phyloP scores from a whole-genome alignment of 2,113 vertebrate species.

The Halichoeres trimaculatus region DNA sequence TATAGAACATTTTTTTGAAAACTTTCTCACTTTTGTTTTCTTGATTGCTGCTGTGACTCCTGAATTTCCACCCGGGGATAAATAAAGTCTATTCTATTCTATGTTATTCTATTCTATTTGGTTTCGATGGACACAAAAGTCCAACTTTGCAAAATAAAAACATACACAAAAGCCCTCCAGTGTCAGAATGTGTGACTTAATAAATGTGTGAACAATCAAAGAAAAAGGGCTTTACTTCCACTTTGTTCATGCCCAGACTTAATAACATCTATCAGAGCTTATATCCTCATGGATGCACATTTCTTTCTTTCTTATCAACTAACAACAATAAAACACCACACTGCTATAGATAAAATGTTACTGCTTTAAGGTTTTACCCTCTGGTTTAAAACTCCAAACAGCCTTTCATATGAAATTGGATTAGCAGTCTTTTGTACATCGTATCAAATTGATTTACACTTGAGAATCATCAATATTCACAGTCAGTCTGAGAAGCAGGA shows the following conservation, averaged over 20 bases:
- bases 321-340: not conserved
- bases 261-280: not conserved
- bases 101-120: too few species aligned
- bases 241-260: not conserved
- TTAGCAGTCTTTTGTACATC: not conserved
- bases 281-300: not conserved
- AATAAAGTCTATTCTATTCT: too few species aligned
- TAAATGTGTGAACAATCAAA: too few species aligned
- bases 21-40: too few species aligned
- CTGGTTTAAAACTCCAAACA: not conserved
- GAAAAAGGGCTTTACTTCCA: too few species aligned
- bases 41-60: too few species aligned
- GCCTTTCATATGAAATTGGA: not conserved
- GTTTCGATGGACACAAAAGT: not conserved
- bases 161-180: not conserved
- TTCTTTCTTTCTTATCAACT: not conserved
- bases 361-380: not conserved
- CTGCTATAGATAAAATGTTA: not conserved
- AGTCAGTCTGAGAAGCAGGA: not conserved
- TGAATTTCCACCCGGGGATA: too few species aligned
- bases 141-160: too few species aligned
- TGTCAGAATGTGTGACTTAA: too few species aligned
- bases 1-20: too few species aligned
- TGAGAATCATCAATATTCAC: slow-evolving; percentile 8
- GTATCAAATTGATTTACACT: slow-evolving; percentile 19